A percentile compares a stretch with the other conserved stretches of the same genome.
phyloP scores from a whole-genome alignment of 2,113 vertebrate species.

The Cettia cetti region DNA sequence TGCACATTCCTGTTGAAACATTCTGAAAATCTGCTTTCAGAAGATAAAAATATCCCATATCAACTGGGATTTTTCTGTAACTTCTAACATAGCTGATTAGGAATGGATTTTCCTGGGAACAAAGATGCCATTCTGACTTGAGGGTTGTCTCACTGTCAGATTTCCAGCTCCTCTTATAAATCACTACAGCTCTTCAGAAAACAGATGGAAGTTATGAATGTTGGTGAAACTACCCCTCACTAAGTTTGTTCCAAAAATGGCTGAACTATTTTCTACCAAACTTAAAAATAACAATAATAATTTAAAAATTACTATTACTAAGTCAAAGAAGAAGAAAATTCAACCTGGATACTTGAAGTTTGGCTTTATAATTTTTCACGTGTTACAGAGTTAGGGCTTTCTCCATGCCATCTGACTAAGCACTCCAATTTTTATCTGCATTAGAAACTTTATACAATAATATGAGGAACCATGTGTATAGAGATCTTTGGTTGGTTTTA shows the following conservation, averaged over 20 bases:
- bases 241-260: slow-evolving; percentile 8
- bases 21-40: background rate
- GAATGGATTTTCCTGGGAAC: background rate
- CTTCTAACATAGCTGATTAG: background rate
- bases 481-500: background rate
- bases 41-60: background rate
- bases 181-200: background rate
- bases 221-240: background rate
- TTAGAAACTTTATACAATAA: background rate
- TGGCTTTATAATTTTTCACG: background rate
- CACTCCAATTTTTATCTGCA: background rate
- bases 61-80: background rate
- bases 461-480: background rate
- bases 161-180: background rate
- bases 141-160: background rate
- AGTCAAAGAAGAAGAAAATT: background rate
- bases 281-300: no score
- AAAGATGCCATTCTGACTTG: background rate
- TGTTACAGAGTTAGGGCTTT: background rate
- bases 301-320: background rate
- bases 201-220: background rate
- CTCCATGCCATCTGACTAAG: background rate
- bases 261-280: background rate
- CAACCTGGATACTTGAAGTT: background rate
- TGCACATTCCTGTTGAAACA: background rate